These are phyloP conservation scores for Anguilla anguilla DNA, from an alignment of 2,797 vertebrate species.

Conservation along the genomic window DNA sequence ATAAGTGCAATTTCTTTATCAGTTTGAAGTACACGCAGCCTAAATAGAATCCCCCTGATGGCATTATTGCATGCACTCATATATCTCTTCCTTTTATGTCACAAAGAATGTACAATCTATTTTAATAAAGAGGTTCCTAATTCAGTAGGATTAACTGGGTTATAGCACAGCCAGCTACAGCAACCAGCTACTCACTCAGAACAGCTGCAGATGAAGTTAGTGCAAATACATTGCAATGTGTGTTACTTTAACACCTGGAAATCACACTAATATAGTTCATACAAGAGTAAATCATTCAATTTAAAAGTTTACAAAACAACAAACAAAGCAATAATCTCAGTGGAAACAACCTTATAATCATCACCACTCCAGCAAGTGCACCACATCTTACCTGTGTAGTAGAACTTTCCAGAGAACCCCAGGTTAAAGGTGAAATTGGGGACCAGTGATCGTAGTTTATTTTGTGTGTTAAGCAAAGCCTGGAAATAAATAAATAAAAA, in stretches of 20 bases:
- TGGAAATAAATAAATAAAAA: constrained; percentile 45
- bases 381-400: constrained; percentile 88
- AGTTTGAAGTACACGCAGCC: not conserved
- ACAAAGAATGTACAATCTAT: not conserved
- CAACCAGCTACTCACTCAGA: not conserved
- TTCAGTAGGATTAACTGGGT: not conserved
- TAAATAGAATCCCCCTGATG: not conserved
- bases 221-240: not conserved
- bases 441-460: constrained; percentile 88
- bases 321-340: not conserved
- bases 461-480: constrained; percentile 92
- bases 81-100: not conserved
- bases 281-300: not conserved
- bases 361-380: not conserved
- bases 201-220: not conserved
- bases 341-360: not conserved
- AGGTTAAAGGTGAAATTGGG: constrained; percentile 97
- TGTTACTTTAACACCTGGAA: no score
- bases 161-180: not conserved
- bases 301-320: not conserved
- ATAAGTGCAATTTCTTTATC: not conserved
- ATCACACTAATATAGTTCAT: no score
- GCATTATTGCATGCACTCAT: not conserved
- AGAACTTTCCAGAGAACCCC: constrained; percentile 98
- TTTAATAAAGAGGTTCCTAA: not conserved